Conservation (phyloP, 1,140 invertebrate genomes). For the Hestina assimilis region DNA sequence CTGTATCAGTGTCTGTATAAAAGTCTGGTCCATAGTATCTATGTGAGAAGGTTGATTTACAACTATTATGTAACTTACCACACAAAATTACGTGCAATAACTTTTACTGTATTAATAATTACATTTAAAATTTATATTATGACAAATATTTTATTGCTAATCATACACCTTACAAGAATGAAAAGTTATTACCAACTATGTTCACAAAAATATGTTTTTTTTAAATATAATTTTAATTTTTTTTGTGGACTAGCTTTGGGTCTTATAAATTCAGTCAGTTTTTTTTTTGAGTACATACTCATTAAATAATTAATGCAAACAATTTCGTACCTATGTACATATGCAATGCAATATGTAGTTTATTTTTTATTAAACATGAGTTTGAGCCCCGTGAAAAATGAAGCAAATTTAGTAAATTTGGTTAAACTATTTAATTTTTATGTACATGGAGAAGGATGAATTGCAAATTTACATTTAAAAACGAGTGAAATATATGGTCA, state of each 20-base stretch:
- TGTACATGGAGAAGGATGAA: too few species aligned
- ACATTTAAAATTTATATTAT: conserved; percentile 24
- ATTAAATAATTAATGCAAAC: too few species aligned
- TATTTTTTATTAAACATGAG: too few species aligned
- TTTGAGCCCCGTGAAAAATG: conserved; percentile 12
- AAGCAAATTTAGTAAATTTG: too few species aligned
- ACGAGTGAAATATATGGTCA: too few species aligned
- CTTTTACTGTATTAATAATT: conserved; percentile 4
- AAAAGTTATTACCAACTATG: conserved; percentile 24
- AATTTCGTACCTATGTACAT: too few species aligned
- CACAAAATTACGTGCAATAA: background rate
- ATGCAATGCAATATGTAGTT: too few species aligned
- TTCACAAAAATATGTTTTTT: conserved; percentile 32
- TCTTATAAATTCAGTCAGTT: conserved; percentile 25
- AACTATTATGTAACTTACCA: background rate
- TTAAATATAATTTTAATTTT: conserved; percentile 14
- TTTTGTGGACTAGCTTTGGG: conserved; percentile 36
- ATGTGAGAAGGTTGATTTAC: conserved; percentile 1
- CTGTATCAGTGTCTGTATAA: too few species aligned
- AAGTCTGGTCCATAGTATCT: background rate
- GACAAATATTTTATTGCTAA: conserved; percentile 35
- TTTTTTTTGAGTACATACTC: conserved; percentile 10
- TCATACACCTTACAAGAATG: conserved; percentile 29
- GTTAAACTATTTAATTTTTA: too few species aligned
- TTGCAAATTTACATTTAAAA: too few species aligned